A percentile compares a stretch with the other conserved stretches of the same genome.
phyloP scores from a whole-genome alignment of 1,140 invertebrate genomes.

The Macrocentrus cingulum region DNA sequence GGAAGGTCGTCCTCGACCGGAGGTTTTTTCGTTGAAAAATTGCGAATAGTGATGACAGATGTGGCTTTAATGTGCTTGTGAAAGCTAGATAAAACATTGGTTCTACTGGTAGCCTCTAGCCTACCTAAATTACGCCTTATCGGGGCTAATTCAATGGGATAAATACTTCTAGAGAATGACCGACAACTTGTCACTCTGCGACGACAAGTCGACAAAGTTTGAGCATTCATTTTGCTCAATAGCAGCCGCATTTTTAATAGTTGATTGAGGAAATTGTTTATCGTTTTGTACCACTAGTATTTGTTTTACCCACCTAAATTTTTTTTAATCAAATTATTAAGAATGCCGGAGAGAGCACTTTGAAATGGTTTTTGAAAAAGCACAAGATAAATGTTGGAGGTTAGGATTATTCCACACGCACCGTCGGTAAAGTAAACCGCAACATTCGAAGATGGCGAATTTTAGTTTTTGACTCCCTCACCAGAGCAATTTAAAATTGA shows the following conservation, averaged over 20 bases:
- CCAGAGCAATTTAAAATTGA: too few species aligned
- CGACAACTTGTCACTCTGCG: slow-evolving; percentile 29
- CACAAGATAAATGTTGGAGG: too few species aligned
- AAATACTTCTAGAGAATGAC: slow-evolving; percentile 12
- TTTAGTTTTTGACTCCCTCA: too few species aligned
- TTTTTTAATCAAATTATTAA: too few species aligned
- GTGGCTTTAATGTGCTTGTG: slow-evolving; percentile 20
- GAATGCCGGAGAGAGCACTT: too few species aligned
- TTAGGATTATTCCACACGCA: too few species aligned
- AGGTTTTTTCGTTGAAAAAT: slow-evolving; percentile 37
- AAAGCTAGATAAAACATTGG: neutral
- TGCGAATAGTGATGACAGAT: slow-evolving; percentile 30
- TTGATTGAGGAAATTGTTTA: too few species aligned
- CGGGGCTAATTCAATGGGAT: slow-evolving; percentile 16
- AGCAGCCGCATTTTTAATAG: slow-evolving; percentile 15
- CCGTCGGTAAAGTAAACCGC: too few species aligned
- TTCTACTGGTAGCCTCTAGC: slow-evolving; percentile 3
- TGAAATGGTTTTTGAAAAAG: too few species aligned
- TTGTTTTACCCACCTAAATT: too few species aligned
- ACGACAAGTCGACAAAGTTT: neutral
- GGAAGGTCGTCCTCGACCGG: slow-evolving; percentile 34
- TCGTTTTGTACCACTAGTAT: too few species aligned
- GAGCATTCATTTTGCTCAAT: neutral
- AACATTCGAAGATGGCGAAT: too few species aligned
- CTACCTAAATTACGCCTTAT: slow-evolving; percentile 2